These are phyloP conservation scores for Aspidoscelis tigris DNA, from an alignment of 2,113 vertebrate species.

Conservation along the genomic window DNA sequence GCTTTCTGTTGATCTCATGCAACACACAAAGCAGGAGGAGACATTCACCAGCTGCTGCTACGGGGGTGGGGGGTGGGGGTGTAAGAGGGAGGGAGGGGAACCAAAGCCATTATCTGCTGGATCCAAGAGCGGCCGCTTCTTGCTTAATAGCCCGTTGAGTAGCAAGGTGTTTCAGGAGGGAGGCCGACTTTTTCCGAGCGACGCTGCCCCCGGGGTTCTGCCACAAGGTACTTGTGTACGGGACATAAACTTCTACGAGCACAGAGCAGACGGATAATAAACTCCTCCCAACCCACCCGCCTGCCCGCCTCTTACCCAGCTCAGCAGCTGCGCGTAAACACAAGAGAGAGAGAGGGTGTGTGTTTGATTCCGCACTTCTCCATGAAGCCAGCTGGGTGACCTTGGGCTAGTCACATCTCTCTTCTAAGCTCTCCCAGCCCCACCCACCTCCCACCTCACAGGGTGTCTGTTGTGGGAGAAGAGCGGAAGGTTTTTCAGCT, in stretches of 20 bases:
- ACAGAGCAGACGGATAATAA: conserved; percentile 2
- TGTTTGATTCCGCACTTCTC: too few species aligned
- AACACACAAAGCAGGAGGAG: conserved; percentile 24
- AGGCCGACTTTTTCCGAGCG: not conserved
- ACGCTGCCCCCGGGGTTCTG: not conserved
- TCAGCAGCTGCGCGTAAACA: conserved; percentile 32
- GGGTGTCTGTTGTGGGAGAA: too few species aligned
- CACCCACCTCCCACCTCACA: too few species aligned
- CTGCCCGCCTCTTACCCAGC: conserved; percentile 36
- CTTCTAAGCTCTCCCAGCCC: too few species aligned
- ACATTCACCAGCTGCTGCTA: conserved; percentile 43
- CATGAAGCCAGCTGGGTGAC: too few species aligned
- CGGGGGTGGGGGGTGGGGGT: not conserved
- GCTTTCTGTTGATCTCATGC: conserved; percentile 43
- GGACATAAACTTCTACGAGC: conserved; percentile 22
- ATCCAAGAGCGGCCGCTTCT: not conserved
- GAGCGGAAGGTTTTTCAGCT: too few species aligned
- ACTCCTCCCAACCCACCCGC: not conserved
- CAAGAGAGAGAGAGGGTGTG: not conserved
- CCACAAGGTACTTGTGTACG: not conserved
- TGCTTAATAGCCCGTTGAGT: not conserved
- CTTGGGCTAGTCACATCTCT: too few species aligned
- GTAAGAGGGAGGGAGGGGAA: not conserved
- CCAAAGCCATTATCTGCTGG: not conserved
- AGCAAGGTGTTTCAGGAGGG: not conserved